Evolutionary conservation across 2,113 vertebrate species (phyloP).

Genomic region (Cyphomyrus plagiostoma): DNA sequence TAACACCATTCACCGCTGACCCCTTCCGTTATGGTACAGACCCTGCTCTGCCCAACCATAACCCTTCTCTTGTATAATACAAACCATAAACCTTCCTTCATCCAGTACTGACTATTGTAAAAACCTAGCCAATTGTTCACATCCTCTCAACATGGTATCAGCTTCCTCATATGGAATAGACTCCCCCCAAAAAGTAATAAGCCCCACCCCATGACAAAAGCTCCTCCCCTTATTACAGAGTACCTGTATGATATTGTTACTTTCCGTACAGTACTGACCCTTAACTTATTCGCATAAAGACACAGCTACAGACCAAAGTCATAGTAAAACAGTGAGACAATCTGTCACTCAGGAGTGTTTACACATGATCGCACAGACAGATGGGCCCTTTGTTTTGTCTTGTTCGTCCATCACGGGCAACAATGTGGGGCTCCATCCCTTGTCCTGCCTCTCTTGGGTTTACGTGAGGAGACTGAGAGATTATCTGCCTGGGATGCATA

Average conservation of each 20-base stretch:
- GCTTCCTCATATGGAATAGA: neutral
- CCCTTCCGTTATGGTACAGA: neutral
- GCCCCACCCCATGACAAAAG: neutral
- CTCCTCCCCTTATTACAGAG: neutral
- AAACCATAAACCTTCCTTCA: neutral
- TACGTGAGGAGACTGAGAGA: constrained; percentile 1
- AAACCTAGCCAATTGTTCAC: neutral
- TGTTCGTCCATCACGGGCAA: neutral
- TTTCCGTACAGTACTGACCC: neutral
- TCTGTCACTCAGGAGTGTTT: neutral
- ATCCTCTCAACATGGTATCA: neutral
- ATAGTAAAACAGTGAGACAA: neutral
- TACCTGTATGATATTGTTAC: neutral
- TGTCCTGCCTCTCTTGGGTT: neutral
- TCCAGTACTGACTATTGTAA: neutral
- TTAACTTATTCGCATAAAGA: neutral
- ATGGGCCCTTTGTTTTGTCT: neutral
- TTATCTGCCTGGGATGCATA: neutral
- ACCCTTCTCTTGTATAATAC: neutral
- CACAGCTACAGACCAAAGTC: neutral
- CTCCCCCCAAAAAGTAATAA: neutral
- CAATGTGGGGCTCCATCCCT: neutral
- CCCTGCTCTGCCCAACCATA: neutral
- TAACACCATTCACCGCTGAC: neutral
- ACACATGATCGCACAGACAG: neutral